These are phyloP conservation scores for Semnopithecus entellus DNA, from an alignment of 2,113 vertebrate genomes.

Conservation along the genomic window DNA sequence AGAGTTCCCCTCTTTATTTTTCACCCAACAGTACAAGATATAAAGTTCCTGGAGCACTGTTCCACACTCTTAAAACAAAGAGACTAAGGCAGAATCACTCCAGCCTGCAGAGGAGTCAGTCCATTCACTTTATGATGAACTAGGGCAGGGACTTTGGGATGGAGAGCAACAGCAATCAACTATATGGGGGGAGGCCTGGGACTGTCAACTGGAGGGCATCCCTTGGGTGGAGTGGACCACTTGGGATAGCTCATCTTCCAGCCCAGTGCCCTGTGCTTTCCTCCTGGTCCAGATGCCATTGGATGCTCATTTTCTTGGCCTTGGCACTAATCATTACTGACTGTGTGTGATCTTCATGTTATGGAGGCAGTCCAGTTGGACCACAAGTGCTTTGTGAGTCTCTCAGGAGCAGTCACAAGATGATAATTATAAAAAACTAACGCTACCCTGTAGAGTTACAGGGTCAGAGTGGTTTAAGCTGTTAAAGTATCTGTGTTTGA, in stretches of 20 bases:
- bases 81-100: not conserved
- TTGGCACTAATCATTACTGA: too few species aligned
- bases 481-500: not conserved
- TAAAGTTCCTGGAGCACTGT: not conserved
- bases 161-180: fast-evolving
- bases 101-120: not conserved
- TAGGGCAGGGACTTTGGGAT: not conserved
- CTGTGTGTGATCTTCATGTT: not conserved
- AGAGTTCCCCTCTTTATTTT: slow-evolving; percentile 40
- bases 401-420: not conserved
- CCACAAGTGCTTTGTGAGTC: not conserved
- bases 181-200: fast-evolving
- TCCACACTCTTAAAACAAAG: not conserved
- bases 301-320: not conserved
- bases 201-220: not conserved
- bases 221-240: not conserved
- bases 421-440: not conserved
- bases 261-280: not conserved
- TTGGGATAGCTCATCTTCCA: not conserved
- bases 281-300: not conserved
- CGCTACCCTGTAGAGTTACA: not conserved
- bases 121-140: not conserved
- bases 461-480: not conserved
- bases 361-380: not conserved
- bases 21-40: not conserved